phyloP scores from a whole-genome alignment of 2,888 invertebrate genomes.

The Stomorhina lunata region DNA sequence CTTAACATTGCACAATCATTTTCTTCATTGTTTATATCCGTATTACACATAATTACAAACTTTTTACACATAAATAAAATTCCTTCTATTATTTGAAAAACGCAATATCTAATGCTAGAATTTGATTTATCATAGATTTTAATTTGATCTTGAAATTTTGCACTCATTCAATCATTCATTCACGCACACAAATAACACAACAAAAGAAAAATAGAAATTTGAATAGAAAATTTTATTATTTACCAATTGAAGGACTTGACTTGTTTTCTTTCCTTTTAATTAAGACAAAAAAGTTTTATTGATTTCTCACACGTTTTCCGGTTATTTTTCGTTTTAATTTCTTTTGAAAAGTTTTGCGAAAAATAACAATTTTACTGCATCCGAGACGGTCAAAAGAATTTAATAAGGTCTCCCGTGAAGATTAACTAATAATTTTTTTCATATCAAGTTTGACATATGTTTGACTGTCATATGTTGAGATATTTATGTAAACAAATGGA shows the following conservation, averaged over 20 bases:
- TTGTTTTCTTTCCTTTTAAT: not conserved
- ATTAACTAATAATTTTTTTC: too few relatives aligned
- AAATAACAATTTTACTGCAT: slow-evolving; percentile 24
- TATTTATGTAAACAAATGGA: too few relatives aligned
- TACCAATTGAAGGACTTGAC: slow-evolving; percentile 30
- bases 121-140: not conserved
- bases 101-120: too few relatives aligned
- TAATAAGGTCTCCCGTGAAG: too few relatives aligned
- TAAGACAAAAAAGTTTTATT: slow-evolving; percentile 1
- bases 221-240: slow-evolving; percentile 37
- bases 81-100: too few relatives aligned
- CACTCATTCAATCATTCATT: too few relatives aligned
- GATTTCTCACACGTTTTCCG: slow-evolving; percentile 44
- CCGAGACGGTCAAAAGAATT: slow-evolving; percentile 2
- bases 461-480: too few relatives aligned
- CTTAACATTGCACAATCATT: slow-evolving; percentile 52
- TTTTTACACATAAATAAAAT: not conserved
- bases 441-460: too few relatives aligned
- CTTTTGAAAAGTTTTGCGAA: not conserved
- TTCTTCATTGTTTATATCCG: slow-evolving; percentile 44
- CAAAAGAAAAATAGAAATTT: not conserved
- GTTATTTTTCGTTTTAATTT: not conserved
- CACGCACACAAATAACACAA: not conserved
- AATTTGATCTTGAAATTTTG: not conserved
- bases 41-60: slow-evolving; percentile 1